Conservation (phyloP, 2,113 vertebrate species). For the Enhydra lutris region DNA sequence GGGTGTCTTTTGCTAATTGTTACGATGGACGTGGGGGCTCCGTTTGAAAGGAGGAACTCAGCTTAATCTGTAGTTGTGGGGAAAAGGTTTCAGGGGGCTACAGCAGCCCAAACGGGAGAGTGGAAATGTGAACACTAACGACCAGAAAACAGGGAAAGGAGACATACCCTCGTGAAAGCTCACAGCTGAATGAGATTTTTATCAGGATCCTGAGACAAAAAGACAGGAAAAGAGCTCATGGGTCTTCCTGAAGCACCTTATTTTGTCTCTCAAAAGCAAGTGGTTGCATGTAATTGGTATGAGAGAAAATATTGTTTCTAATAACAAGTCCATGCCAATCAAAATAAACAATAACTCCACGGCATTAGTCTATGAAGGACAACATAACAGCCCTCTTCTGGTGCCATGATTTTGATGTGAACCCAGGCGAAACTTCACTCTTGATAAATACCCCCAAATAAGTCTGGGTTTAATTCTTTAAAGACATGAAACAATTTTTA, state of each 20-base stretch:
- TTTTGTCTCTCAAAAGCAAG: not conserved
- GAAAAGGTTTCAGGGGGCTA: not conserved
- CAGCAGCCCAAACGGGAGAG: not conserved
- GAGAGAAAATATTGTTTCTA: slow-evolving; percentile 38
- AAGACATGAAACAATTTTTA: not conserved
- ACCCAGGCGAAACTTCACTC: not conserved
- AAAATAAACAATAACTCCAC: slow-evolving; percentile 49
- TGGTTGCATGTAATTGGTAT: not conserved
- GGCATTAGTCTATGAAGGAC: not conserved
- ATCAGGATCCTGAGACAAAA: not conserved
- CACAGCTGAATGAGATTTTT: not conserved
- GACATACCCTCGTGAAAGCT: not conserved
- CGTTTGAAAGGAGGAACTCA: not conserved
- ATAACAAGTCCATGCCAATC: slow-evolving; percentile 40
- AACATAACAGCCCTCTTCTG: not conserved
- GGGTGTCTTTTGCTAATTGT: not conserved
- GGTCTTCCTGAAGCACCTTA: not conserved
- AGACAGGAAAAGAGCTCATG: not conserved
- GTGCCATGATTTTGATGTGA: slow-evolving; percentile 27
- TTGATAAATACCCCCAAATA: slow-evolving; percentile 2
- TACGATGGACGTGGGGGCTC: not conserved
- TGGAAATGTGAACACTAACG: not conserved
- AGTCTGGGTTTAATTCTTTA: not conserved
- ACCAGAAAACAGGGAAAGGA: not conserved
- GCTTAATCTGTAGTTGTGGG: not conserved